Conservation (phyloP, 23 tunicate genomes). For the Ascidia mentula region DNA sequence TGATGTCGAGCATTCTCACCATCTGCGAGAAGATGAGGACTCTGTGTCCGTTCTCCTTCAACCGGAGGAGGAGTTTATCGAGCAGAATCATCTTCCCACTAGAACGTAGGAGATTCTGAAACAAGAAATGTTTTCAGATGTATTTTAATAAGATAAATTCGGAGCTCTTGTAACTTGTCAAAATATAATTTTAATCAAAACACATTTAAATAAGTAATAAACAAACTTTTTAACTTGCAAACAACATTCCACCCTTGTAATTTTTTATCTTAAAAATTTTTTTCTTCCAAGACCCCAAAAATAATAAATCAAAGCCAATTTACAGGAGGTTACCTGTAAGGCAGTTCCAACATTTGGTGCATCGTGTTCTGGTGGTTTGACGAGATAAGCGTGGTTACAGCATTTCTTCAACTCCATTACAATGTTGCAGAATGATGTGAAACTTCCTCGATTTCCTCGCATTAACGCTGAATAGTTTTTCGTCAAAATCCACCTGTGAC, state of each 20-base stretch:
- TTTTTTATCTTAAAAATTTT: no score
- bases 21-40: slow-evolving; percentile 99
- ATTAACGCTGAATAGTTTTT: slow-evolving; percentile 76
- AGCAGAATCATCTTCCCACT: slow-evolving; percentile 98
- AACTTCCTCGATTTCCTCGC: slow-evolving; percentile 60
- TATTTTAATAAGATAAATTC: neutral
- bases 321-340: neutral
- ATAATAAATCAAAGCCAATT: no score
- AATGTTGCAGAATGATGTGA: slow-evolving; percentile 87
- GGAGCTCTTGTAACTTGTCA: no score
- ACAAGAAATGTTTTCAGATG: neutral
- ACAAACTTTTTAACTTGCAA: no score
- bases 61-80: slow-evolving; percentile 82
- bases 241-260: no score
- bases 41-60: slow-evolving; percentile 85
- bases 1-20: slow-evolving; percentile 98
- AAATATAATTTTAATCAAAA: no score
- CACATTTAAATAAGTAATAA: no score
- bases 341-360: neutral
- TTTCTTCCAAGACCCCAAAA: no score
- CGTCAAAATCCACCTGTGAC: slow-evolving; percentile 84
- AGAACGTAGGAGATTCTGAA: slow-evolving; percentile 59
- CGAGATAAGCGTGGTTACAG: slow-evolving; percentile 89
- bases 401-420: slow-evolving; percentile 98
- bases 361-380: slow-evolving; percentile 64